These are phyloP conservation scores for Adelognathus sp. DNA, from an alignment of 2,888 invertebrate genomes.

Conservation along the genomic window DNA sequence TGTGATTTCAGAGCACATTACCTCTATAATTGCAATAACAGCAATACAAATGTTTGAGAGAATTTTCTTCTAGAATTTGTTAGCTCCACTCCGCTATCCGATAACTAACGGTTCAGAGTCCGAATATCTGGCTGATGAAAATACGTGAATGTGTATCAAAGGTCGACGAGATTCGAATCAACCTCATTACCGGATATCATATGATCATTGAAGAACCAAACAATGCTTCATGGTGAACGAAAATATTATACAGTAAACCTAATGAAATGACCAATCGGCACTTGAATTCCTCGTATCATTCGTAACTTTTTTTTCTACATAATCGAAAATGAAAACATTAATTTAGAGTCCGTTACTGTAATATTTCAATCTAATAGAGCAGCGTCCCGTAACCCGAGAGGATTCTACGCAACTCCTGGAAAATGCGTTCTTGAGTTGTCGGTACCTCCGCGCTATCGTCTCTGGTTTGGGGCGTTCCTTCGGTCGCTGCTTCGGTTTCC, in stretches of 20 bases:
- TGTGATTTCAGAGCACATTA: no score
- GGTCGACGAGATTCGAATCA: background rate
- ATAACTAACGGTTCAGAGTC: background rate
- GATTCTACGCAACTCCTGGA: background rate
- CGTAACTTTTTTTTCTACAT: no score
- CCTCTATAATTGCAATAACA: no score
- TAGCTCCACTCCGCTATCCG: background rate
- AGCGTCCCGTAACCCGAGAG: background rate
- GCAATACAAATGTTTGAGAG: no score
- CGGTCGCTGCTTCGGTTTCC: background rate
- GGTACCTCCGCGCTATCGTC: constrained; percentile 2
- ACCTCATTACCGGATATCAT: background rate
- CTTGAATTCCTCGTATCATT: no score
- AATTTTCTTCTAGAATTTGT: background rate
- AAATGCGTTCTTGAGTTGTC: background rate
- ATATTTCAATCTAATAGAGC: background rate
- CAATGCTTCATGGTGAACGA: background rate
- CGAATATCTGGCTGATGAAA: no score
- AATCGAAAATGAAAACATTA: background rate
- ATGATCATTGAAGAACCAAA: background rate
- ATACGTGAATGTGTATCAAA: background rate
- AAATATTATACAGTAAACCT: background rate
- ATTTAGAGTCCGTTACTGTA: background rate
- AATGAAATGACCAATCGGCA: no score
- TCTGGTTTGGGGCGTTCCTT: background rate